Evolutionary conservation across 2,888 invertebrate species (phyloP).

Genomic region (Drosophila conformis): DNA sequence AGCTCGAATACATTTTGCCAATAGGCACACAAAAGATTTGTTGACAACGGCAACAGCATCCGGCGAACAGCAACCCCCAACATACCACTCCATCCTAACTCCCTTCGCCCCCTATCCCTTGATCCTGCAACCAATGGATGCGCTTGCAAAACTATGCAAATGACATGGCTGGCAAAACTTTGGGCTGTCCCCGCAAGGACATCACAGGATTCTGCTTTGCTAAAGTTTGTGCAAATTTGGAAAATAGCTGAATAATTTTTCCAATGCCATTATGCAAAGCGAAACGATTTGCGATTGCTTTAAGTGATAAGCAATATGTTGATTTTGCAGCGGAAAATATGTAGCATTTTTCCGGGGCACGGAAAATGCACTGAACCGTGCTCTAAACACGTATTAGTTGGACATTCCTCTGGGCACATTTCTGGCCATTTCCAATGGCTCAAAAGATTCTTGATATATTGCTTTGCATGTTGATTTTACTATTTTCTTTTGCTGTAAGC

Average conservation of each 20-base stretch:
- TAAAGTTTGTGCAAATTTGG: conserved; percentile 50
- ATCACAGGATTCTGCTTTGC: conserved; percentile 20
- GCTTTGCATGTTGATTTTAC: neutral
- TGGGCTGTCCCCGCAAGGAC: conserved; percentile 48
- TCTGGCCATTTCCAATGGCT: conserved; percentile 7
- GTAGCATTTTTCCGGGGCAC: conserved; percentile 1
- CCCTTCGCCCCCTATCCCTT: neutral
- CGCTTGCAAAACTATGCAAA: conserved; percentile 68
- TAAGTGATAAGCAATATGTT: conserved; percentile 78
- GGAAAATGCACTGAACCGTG: conserved; percentile 29
- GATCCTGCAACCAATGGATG: conserved; percentile 35
- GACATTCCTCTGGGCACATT: neutral
- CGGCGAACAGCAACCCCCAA: conserved; percentile 26
- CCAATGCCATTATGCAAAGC: conserved; percentile 74
- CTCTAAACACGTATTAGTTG: neutral
- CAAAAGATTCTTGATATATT: conserved; percentile 13
- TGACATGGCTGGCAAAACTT: conserved; percentile 78
- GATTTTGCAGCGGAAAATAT: conserved; percentile 10
- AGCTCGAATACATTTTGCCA: conserved; percentile 66
- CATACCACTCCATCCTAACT: neutral
- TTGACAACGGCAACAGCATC: conserved; percentile 72
- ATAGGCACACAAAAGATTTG: conserved; percentile 79
- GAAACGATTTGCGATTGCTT: conserved; percentile 77
- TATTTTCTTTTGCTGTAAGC: neutral
- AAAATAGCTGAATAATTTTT: conserved; percentile 64